Evolutionary conservation across 92 coral and sea anemone species (phyloP).

Genomic region (Heteractis magnifica): DNA sequence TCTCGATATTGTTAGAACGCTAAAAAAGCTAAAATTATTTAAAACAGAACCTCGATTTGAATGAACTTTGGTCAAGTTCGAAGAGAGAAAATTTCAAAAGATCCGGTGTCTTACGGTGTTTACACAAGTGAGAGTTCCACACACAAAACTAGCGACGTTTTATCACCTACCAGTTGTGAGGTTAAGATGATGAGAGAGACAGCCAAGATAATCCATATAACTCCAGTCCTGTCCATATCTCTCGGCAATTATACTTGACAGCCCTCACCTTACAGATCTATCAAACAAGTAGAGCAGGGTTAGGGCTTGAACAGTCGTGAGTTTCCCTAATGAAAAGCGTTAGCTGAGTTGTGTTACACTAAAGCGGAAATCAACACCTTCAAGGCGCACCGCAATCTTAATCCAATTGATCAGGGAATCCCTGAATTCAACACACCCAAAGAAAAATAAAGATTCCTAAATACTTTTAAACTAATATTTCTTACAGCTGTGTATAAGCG

Average conservation of each 20-base stretch:
- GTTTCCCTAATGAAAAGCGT: not conserved
- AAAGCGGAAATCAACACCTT: not conserved
- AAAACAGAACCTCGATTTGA: too few relatives aligned
- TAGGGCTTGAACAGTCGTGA: not conserved
- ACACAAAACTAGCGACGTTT: not conserved
- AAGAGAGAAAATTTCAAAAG: too few relatives aligned
- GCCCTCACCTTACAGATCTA: not conserved
- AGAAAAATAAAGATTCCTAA: not conserved
- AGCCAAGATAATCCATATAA: not conserved
- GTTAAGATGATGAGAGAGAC: not conserved
- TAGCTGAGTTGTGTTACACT: not conserved
- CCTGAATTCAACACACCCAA: conserved; percentile 4
- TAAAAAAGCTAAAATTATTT: too few relatives aligned
- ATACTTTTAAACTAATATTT: conserved; percentile 1
- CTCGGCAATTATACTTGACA: not conserved
- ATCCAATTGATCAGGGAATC: not conserved
- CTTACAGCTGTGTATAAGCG: conserved; percentile 12
- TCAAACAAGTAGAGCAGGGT: not conserved
- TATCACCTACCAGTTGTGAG: not conserved
- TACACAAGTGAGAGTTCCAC: not conserved
- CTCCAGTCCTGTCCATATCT: not conserved
- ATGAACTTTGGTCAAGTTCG: too few relatives aligned
- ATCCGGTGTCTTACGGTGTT: not conserved
- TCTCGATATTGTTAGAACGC: too few relatives aligned
- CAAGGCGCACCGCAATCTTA: not conserved